Evolutionary conservation across 2,113 vertebrate species (phyloP).

Genomic region (Elaphurus davidianus): DNA sequence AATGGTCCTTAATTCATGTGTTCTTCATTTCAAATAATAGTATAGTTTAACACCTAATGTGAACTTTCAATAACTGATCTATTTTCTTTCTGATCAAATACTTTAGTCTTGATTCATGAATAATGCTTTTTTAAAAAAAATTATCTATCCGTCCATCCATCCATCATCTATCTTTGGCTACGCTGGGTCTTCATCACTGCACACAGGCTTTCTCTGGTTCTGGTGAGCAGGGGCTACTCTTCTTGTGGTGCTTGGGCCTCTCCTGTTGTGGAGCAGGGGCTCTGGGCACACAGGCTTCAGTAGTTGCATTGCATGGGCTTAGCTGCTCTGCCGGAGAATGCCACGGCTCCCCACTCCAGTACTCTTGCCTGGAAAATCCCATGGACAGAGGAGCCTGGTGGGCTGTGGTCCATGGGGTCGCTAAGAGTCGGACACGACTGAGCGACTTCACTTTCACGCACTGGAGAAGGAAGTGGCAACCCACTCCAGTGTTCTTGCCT

Average conservation of each 20-base stretch:
- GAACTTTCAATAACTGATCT: not conserved
- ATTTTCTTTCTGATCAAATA: not conserved
- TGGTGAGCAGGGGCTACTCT: not conserved
- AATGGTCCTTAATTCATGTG: not conserved
- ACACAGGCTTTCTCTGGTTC: not conserved
- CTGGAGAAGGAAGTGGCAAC: too few relatives aligned
- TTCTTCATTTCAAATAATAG: not conserved
- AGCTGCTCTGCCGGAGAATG: not conserved
- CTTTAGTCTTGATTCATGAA: slow-evolving; percentile 4
- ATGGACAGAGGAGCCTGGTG: too few relatives aligned
- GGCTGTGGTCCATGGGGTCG: too few relatives aligned
- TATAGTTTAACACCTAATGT: not conserved
- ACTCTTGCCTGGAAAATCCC: too few relatives aligned
- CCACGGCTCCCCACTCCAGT: too few relatives aligned
- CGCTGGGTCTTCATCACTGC: not conserved
- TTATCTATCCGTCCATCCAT: not conserved
- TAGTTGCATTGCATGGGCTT: not conserved
- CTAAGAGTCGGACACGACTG: too few relatives aligned
- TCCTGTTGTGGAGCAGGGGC: not conserved
- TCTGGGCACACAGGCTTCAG: not conserved
- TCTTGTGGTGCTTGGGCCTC: not conserved
- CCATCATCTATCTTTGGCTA: not conserved
- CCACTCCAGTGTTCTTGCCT: too few relatives aligned
- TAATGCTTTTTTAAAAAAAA: not conserved
- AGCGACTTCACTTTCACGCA: too few relatives aligned